Evolutionary conservation across 2,113 vertebrate genomes (phyloP).

Genomic region (Eonycteris spelaea): DNA sequence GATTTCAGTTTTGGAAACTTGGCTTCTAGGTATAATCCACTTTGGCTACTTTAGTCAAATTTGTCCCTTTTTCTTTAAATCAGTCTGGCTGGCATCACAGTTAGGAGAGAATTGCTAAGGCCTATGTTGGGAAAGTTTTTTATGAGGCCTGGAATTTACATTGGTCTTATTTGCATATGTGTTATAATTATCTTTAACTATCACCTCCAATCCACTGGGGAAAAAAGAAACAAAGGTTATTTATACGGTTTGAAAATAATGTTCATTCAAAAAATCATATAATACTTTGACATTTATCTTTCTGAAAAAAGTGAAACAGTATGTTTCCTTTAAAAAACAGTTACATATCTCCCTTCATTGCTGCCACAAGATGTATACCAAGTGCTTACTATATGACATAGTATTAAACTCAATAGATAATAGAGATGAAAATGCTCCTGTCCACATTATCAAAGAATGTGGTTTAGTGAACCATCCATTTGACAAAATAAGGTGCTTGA

Average conservation of each 20-base stretch:
- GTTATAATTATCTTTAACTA: not conserved
- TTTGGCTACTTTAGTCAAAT: not conserved
- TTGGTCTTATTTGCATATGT: not conserved
- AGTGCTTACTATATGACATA: not conserved
- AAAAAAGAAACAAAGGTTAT: not conserved
- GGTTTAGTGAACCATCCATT: not conserved
- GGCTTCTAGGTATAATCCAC: not conserved
- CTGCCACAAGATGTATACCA: not conserved
- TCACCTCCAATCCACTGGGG: not conserved
- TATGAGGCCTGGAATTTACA: not conserved
- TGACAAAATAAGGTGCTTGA: slow-evolving; percentile 21
- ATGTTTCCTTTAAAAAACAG: slow-evolving; percentile 5
- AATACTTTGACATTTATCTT: not conserved
- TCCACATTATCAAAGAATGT: not conserved
- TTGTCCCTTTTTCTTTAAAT: not conserved
- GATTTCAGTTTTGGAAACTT: not conserved
- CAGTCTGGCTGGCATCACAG: not conserved
- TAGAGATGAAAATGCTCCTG: not conserved
- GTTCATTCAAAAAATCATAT: not conserved
- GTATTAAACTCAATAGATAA: not conserved
- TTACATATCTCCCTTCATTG: not conserved
- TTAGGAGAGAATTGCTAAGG: not conserved
- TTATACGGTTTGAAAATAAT: not conserved
- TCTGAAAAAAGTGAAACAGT: not conserved
- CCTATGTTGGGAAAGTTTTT: not conserved